phyloP scores from a whole-genome alignment of 2,888 invertebrate genomes.

The Acrocera orbiculus region DNA sequence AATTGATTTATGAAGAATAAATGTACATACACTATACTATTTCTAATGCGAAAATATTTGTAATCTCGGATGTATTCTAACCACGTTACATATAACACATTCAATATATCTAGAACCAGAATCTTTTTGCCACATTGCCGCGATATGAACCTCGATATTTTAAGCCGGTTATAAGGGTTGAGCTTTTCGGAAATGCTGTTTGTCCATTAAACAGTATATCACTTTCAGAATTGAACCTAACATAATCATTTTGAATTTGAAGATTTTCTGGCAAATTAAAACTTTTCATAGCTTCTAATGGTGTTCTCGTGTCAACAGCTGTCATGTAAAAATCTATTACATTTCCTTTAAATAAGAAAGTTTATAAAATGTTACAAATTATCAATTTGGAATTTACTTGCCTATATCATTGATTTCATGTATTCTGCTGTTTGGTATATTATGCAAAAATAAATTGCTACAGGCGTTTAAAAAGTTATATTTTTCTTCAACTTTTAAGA shows the following conservation, averaged over 20 bases:
- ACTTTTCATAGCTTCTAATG: conserved; percentile 51
- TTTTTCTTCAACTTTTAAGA: conserved; percentile 31
- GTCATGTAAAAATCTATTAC: conserved; percentile 53
- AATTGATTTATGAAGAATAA: too few species aligned
- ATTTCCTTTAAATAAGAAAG: conserved; percentile 36
- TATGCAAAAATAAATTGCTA: conserved; percentile 51
- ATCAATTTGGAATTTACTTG: conserved; percentile 24
- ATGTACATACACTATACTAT: too few species aligned
- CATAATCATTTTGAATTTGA: conserved; percentile 62
- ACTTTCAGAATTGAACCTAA: conserved; percentile 66
- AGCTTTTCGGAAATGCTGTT: conserved; percentile 70
- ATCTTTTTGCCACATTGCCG: conserved; percentile 45
- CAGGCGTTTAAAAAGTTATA: conserved; percentile 54
- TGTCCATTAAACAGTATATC: conserved; percentile 56
- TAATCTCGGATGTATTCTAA: too few species aligned
- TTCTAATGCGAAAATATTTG: too few species aligned
- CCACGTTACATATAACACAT: too few species aligned
- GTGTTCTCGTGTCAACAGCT: conserved; percentile 48
- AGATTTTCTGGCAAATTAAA: conserved; percentile 73
- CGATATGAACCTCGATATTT: conserved; percentile 67
- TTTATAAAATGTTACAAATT: background rate
- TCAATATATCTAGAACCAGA: conserved; percentile 44
- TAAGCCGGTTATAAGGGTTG: conserved; percentile 68
- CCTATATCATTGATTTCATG: conserved; percentile 54
- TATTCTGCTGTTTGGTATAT: conserved; percentile 69